A percentile compares a stretch with the other conserved stretches of the same genome.
These are phyloP conservation scores for Cynodonichthys magdalenae DNA, from an alignment of 2,797 vertebrate species.

Conservation along the genomic window DNA sequence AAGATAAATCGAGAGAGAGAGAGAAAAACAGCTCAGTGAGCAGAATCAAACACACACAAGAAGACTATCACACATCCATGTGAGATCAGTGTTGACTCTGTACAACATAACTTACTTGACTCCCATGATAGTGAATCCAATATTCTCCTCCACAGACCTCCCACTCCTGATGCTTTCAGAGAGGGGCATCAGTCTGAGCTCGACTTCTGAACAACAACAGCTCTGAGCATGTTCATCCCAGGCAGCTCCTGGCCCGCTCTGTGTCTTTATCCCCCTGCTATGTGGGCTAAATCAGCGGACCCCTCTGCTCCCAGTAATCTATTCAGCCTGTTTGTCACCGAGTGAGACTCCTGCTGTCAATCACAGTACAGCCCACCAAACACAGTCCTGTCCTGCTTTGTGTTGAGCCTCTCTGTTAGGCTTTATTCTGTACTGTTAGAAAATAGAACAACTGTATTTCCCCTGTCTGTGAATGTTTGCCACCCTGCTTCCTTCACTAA, in stretches of 20 bases:
- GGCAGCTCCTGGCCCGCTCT: slow-evolving; percentile 41
- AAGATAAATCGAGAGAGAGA: slow-evolving; percentile 28
- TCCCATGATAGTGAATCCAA: slow-evolving; percentile 67
- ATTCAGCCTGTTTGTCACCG: slow-evolving; percentile 71
- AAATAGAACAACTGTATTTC: slow-evolving; percentile 17
- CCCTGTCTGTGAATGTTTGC: slow-evolving; percentile 6
- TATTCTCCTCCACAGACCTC: slow-evolving; percentile 60
- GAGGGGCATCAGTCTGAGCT: slow-evolving; percentile 58
- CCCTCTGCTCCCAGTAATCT: slow-evolving; percentile 71
- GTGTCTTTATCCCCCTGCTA: slow-evolving; percentile 54
- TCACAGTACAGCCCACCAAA: slow-evolving; percentile 64
- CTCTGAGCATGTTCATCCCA: slow-evolving; percentile 33
- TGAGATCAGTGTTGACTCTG: slow-evolving; percentile 31
- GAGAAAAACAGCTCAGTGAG: slow-evolving; percentile 26
- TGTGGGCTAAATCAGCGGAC: slow-evolving; percentile 58
- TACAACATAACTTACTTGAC: slow-evolving; percentile 75
- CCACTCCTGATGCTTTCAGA: slow-evolving; percentile 47
- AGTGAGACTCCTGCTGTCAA: slow-evolving; percentile 73
- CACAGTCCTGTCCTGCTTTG: slow-evolving; percentile 45
- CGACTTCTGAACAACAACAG: slow-evolving; percentile 50
- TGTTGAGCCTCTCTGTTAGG: slow-evolving; percentile 9
- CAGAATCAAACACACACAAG: slow-evolving; percentile 30
- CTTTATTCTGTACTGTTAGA: slow-evolving; percentile 9
- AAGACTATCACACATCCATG: slow-evolving; percentile 24
- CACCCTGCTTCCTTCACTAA: slow-evolving; percentile 24